These are phyloP conservation scores for Mustela nigripes DNA, from an alignment of 2,113 vertebrate genomes.

Conservation along the genomic window DNA sequence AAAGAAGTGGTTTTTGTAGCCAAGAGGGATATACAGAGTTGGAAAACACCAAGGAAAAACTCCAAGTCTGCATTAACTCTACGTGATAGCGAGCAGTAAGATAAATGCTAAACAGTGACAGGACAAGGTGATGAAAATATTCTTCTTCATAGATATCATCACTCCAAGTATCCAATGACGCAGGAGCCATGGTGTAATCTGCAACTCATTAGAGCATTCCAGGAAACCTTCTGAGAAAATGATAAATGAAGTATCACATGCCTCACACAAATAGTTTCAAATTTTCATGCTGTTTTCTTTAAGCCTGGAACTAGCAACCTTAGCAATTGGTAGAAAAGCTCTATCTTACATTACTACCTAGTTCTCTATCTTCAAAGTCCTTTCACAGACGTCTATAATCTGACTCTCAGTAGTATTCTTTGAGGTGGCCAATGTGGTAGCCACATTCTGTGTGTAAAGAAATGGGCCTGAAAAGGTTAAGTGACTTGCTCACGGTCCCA, in stretches of 20 bases:
- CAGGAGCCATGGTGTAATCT: neutral
- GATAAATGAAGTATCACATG: slow-evolving; percentile 48
- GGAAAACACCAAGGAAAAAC: slow-evolving; percentile 40
- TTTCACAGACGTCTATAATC: neutral
- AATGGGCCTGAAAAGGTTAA: slow-evolving; percentile 2
- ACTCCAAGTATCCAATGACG: neutral
- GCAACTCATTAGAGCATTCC: slow-evolving; percentile 15
- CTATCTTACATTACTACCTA: neutral
- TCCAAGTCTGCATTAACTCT: neutral
- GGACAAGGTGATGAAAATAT: slow-evolving; percentile 52
- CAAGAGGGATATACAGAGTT: neutral
- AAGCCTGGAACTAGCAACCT: neutral
- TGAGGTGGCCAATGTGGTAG: neutral
- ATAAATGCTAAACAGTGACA: slow-evolving; percentile 60
- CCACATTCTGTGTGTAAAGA: neutral
- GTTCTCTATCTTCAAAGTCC: neutral
- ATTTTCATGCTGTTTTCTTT: slow-evolving; percentile 48
- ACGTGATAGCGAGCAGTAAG: neutral
- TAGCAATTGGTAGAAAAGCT: neutral
- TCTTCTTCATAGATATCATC: neutral
- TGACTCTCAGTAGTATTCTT: neutral
- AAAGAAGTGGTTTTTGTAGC: slow-evolving; percentile 24
- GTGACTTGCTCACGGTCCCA: neutral
- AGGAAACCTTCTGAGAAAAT: slow-evolving; percentile 43
- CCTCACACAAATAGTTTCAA: slow-evolving; percentile 1